Percentiles rank a stretch among this genome's conserved stretches.
These are phyloP conservation scores for Chelonus formosanus DNA, from an alignment of 2,888 invertebrate species.

Conservation along the genomic window DNA sequence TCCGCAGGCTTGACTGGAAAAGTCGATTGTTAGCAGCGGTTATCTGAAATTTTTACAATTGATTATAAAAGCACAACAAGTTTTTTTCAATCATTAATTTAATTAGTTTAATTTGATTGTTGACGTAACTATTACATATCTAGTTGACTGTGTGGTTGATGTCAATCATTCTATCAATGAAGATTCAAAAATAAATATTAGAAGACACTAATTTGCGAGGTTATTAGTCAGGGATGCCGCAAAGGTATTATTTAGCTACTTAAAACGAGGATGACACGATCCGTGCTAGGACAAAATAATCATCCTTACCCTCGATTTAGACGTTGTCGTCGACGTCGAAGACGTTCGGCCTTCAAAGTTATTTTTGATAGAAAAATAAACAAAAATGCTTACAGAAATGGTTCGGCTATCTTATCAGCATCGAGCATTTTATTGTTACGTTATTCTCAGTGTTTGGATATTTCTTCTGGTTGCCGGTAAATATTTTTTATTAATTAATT, in stretches of 20 bases:
- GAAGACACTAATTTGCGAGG: neutral
- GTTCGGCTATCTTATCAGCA: constrained; percentile 75
- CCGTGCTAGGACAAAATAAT: constrained; percentile 31
- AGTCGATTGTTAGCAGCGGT: neutral
- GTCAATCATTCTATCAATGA: neutral
- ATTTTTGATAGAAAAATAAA: neutral
- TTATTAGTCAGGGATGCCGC: constrained; percentile 13
- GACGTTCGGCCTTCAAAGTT: constrained; percentile 13
- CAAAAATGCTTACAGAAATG: constrained; percentile 67
- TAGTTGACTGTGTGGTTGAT: no score
- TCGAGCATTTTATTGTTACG: constrained; percentile 82
- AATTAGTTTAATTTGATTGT: no score
- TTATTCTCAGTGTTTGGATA: constrained; percentile 84
- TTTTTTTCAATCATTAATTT: no score
- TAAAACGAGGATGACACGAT: constrained; percentile 41
- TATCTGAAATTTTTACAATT: no score
- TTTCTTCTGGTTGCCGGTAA: constrained; percentile 78
- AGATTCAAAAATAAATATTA: neutral
- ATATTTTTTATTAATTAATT: constrained; percentile 21
- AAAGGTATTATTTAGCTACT: constrained; percentile 33
- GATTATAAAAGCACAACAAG: no score
- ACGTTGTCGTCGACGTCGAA: constrained; percentile 35
- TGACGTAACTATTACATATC: no score
- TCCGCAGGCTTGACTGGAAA: neutral
- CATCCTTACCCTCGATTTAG: constrained; percentile 33